A percentile compares a stretch with the other conserved stretches of the same genome.
These are phyloP conservation scores for Diachrysia chrysitis DNA, from an alignment of 2,888 invertebrate genomes.

Conservation along the genomic window DNA sequence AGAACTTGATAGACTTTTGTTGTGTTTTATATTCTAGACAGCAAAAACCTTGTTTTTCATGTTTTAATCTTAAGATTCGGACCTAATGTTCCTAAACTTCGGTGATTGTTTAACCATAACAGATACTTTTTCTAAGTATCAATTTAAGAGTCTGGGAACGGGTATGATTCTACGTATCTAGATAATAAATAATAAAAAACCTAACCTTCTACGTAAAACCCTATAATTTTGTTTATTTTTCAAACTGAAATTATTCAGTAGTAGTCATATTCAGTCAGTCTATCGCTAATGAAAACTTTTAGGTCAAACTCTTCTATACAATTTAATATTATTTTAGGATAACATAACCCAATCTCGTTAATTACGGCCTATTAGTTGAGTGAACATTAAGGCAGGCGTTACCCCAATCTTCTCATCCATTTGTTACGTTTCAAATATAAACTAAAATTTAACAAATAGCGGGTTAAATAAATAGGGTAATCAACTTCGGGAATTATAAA, in stretches of 20 bases:
- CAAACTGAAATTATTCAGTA: no score
- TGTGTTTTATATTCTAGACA: not conserved
- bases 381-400: constrained; percentile 2
- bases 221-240: no score
- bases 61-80: not conserved
- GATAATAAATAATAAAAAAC: no score
- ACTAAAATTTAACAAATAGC: constrained; percentile 26
- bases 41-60: not conserved
- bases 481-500: constrained; percentile 38
- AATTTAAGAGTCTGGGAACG: not conserved
- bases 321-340: constrained; percentile 4
- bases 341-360: not conserved
- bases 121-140: not conserved
- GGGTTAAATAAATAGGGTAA: constrained; percentile 28
- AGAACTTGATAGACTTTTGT: not conserved
- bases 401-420: constrained; percentile 30
- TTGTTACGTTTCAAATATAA: constrained; percentile 25
- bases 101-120: not conserved
- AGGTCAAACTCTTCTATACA: not conserved
- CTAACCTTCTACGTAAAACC: no score
- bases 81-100: not conserved
- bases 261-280: not conserved
- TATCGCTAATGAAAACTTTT: not conserved
- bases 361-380: constrained; percentile 11
- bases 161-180: not conserved